Conservation (phyloP, 2,888 invertebrate genomes). For the Alsophila aescularia region DNA sequence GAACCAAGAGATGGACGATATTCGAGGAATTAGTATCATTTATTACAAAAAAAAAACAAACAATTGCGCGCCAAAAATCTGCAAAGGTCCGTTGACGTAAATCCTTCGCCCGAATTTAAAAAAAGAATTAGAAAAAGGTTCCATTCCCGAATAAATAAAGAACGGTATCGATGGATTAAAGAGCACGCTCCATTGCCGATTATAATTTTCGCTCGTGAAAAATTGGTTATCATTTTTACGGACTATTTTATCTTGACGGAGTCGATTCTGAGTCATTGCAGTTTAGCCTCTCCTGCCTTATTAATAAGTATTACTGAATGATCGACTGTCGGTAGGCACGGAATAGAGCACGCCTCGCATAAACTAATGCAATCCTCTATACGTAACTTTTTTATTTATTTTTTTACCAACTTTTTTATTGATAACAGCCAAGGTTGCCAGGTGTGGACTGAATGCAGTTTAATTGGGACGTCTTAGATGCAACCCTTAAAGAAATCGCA, state of each 20-base stretch:
- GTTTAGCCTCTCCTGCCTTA: background rate
- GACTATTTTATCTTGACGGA: slow-evolving; percentile 21
- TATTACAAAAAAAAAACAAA: slow-evolving; percentile 3
- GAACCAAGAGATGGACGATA: background rate
- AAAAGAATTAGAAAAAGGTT: slow-evolving; percentile 49
- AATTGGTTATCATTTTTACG: slow-evolving; percentile 48
- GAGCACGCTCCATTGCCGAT: slow-evolving; percentile 77
- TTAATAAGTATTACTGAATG: background rate
- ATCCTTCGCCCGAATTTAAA: slow-evolving; percentile 40
- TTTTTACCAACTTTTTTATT: slow-evolving; percentile 1
- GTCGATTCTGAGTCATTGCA: background rate
- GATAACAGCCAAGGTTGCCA: slow-evolving; percentile 48
- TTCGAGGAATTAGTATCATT: slow-evolving; percentile 1
- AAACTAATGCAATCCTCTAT: background rate
- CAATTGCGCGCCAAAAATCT: slow-evolving; percentile 46
- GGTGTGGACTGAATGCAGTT: slow-evolving; percentile 70
- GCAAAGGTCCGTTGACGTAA: slow-evolving; percentile 57
- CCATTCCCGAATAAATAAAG: slow-evolving; percentile 44
- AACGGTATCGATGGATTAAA: slow-evolving; percentile 64
- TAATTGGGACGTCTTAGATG: slow-evolving; percentile 66
- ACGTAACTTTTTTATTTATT: background rate
- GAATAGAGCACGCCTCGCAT: background rate
- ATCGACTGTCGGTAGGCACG: background rate
- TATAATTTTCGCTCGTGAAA: slow-evolving; percentile 65
- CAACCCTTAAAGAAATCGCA: slow-evolving; percentile 47